Conservation (phyloP, 2,888 invertebrate species). For the Biston betularia region DNA sequence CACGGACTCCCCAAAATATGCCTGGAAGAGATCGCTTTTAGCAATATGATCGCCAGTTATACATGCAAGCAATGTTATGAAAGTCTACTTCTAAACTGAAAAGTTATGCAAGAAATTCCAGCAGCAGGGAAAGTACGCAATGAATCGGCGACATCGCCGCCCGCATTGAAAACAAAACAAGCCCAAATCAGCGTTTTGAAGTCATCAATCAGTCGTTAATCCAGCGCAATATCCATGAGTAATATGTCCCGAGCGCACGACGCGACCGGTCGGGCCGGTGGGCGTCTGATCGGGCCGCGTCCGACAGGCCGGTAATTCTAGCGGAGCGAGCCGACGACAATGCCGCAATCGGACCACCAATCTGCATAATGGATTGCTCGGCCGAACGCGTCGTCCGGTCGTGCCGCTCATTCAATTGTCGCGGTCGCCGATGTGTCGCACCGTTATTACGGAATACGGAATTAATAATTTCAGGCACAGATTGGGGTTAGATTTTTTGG, state of each 20-base stretch:
- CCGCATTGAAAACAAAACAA: conserved; percentile 55
- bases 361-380: conserved; percentile 86
- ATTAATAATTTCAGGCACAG: conserved; percentile 73
- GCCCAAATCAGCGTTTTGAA: conserved; percentile 62
- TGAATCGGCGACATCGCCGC: conserved; percentile 35
- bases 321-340: conserved; percentile 76
- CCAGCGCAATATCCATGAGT: conserved; percentile 72
- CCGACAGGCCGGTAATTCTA: conserved; percentile 66
- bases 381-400: conserved; percentile 79
- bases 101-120: conserved; percentile 16
- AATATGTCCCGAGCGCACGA: conserved; percentile 59
- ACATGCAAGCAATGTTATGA: too few species aligned
- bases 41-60: too few species aligned
- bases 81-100: not conserved
- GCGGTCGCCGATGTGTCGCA: conserved; percentile 78
- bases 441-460: conserved; percentile 80
- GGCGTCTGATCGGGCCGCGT: conserved; percentile 12
- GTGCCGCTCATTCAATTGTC: conserved; percentile 81
- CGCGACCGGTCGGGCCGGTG: conserved; percentile 11
- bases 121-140: not conserved
- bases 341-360: conserved; percentile 84
- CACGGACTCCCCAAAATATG: too few species aligned
- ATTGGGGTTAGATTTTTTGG: conserved; percentile 35
- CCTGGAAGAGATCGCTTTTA: too few species aligned
- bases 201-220: conserved; percentile 81